These are phyloP conservation scores for Drosophila nigrodunni DNA, from an alignment of 1,140 invertebrate genomes.

Conservation along the genomic window DNA sequence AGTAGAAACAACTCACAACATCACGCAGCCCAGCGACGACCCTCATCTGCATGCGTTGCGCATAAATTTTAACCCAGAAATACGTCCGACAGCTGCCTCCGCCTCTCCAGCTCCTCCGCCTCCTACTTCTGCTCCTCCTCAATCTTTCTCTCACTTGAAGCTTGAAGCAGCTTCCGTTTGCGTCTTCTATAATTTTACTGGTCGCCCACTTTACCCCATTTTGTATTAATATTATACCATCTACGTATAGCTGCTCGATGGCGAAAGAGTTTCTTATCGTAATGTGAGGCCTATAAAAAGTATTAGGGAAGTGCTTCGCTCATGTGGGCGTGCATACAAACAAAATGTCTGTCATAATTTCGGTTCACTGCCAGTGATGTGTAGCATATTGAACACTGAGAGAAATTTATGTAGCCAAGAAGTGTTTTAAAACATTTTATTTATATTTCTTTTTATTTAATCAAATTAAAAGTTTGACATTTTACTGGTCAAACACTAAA, in stretches of 20 bases:
- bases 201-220: slow-evolving; percentile 12
- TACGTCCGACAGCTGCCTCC: slow-evolving; percentile 57
- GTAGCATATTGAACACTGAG: slow-evolving; percentile 16
- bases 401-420: neutral
- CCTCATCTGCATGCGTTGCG: slow-evolving; percentile 62
- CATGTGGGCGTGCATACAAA: slow-evolving; percentile 35
- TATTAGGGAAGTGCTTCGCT: slow-evolving; percentile 43
- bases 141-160: neutral
- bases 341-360: slow-evolving; percentile 53
- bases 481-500: too few relatives aligned
- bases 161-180: slow-evolving; percentile 44
- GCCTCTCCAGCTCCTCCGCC: neutral
- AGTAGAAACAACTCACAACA: slow-evolving; percentile 27
- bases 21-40: slow-evolving; percentile 12
- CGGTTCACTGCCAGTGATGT: neutral
- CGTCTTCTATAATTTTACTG: slow-evolving; percentile 3
- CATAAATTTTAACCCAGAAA: slow-evolving; percentile 66
- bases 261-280: slow-evolving; percentile 63
- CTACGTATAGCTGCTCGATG: slow-evolving; percentile 28
- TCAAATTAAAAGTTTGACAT: too few relatives aligned
- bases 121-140: slow-evolving; percentile 5
- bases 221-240: slow-evolving; percentile 32
- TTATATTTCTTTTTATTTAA: neutral
- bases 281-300: slow-evolving; percentile 50
- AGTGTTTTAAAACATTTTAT: neutral